Base-by-base conservation (phyloP, 2,797 vertebrate genomes). In the Choloepus didactylus region DNA sequence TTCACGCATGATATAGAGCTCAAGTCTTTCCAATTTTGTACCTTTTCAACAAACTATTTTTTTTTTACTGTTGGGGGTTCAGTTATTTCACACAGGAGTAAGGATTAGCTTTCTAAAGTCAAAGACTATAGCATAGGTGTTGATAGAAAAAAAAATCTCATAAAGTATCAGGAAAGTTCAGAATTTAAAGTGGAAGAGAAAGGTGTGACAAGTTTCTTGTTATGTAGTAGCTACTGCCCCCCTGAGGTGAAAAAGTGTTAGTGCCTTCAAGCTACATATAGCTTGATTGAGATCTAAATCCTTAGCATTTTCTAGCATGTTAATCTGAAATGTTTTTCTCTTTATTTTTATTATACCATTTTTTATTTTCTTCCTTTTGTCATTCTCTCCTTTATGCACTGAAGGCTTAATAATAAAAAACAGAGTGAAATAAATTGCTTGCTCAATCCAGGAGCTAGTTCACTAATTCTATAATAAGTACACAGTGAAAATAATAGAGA, bases 171-270 rank as follows among this genome's bases (percentile, higher is more conserved):
- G 60, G 25, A 86, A 87, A 83, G 14, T 92, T 91, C 83, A 41
- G 77, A 93, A 95, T 93, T 81, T 87, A 51, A 93, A 80, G 59
- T 23, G 12, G 29, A 95, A 49, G 18, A 84, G 66, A 92, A 91
- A 88, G 25, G 29, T 35, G 46, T 21, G 18, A 91, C 73, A 25
- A 73, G 46, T 92, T 94, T 92, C 62, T 72, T 84, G 27, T 96
- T 95, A 27, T 19, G 12, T 83, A 67, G 93, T 70, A 87, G 41
- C 72, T 95, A 89, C 93, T 97, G 96, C 92, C 95, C 3, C 77
- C 64, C 6, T 84, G 85, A n/a, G 97, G 92, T 59, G 1, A 64
- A 46, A 73, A 72, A 1, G 59, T 66, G 38, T 79, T 84, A 90
- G 15, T 92, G 82, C 44, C n/a, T 79, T 76, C 41, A 66, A 79